Conservation (phyloP, 2,113 vertebrate genomes). For the Ibidorhyncha struthersii region DNA sequence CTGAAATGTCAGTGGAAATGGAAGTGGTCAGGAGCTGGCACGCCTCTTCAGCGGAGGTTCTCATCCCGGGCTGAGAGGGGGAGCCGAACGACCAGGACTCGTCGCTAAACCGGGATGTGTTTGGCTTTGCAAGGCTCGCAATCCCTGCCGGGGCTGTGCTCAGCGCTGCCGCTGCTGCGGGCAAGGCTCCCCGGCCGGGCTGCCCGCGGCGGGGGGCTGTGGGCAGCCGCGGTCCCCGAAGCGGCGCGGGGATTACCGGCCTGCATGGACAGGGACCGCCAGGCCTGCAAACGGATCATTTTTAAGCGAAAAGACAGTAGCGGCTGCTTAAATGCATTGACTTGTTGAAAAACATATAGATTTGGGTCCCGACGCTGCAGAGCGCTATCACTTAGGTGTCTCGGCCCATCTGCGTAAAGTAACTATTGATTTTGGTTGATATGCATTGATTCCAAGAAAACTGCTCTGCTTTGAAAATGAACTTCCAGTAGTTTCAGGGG, state of each 20-base stretch:
- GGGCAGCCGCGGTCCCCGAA: not conserved
- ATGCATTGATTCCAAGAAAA: constrained; percentile 79
- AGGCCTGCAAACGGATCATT: constrained; percentile 53
- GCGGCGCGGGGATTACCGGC: not conserved
- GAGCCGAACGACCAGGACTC: not conserved
- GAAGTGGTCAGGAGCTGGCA: not conserved
- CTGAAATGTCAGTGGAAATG: not conserved
- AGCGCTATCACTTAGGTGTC: constrained; percentile 63
- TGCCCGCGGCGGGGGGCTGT: not conserved
- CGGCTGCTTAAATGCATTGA: constrained; percentile 66
- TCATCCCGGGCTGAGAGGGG: not conserved
- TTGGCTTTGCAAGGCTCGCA: not conserved
- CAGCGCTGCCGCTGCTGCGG: not conserved
- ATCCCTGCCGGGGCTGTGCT: not conserved
- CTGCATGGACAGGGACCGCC: constrained; percentile 4
- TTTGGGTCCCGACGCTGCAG: constrained; percentile 56
- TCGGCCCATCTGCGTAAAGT: constrained; percentile 69
- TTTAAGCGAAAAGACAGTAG: constrained; percentile 60
- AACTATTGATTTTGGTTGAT: constrained; percentile 79
- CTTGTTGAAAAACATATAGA: constrained; percentile 59
- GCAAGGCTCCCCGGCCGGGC: not conserved
- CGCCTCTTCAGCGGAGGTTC: not conserved
- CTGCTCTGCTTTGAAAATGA: constrained; percentile 78
- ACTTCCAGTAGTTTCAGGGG: constrained; percentile 74
- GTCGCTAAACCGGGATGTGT: fast-evolving